Evolutionary conservation across 2,797 vertebrate species (phyloP), one percentile per base, ranked within the genome.

Genomic region (Cynopterus sphinx): DNA sequence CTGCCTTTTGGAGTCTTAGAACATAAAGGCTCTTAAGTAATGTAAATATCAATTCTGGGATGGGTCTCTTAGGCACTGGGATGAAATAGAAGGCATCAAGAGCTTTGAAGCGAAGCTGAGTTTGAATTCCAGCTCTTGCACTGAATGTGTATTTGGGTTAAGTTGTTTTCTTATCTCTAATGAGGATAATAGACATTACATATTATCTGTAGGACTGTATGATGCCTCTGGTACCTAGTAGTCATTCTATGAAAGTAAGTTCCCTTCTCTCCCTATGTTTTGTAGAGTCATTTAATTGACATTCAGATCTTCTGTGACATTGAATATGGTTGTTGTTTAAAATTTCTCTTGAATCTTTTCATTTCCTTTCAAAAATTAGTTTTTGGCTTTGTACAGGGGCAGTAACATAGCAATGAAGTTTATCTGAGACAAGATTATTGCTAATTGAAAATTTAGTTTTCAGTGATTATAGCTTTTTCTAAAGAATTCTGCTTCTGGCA

Each of bases 341-440:
- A 67, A 46, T 49, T 39, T 77, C 36, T 89, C 49, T 83, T 17
- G 2, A 39, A 36, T 65, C 21, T 85, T 91, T 78, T 73, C 19
- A 36, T 63, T 88, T 63, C 26, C n/a, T 79, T 96, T 93, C 24
- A 86, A 81, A 83, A 74, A 46, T 71, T 55, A 78, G 31, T 91
- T 95, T 89, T 49, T 7, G 11, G 70, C n/a, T 87, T 63, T 75
- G n/a, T 33, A 33, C 55, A 49, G 9, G 49, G 33, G 70, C 10
- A 13, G 41, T 87, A 49, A 21, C 24, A 12, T 49, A 36, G 41
- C 70, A 36, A 6, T 75, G 55, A 26, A 24, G 6, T 63, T 74
- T 74, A 74, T 49, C 17, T 6, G 2, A 75, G n/a, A 28, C 41
- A 61, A 46, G 43, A 61, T 49, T 74, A 49, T 46, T 61, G 41